Conservation (phyloP, 2,113 vertebrate genomes). For the Scortum barcoo region DNA sequence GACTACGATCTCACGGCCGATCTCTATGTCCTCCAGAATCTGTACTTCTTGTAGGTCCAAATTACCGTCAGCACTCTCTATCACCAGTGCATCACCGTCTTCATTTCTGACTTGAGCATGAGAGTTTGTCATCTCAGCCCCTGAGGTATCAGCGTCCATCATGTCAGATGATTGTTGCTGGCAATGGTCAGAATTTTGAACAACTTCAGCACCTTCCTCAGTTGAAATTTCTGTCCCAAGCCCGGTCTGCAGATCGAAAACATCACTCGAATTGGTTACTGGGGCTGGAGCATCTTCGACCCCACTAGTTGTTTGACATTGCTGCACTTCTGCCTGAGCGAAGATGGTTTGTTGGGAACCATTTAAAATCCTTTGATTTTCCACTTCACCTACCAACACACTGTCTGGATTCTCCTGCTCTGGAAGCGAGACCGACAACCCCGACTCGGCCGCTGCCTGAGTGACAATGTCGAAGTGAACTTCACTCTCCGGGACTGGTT, state of each 20-base stretch:
- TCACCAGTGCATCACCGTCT: slow-evolving; percentile 8
- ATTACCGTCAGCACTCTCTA: slow-evolving; percentile 31
- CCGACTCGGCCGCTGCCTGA: slow-evolving; percentile 74
- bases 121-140: slow-evolving; percentile 44
- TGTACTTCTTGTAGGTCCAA: slow-evolving; percentile 69
- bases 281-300: slow-evolving; percentile 33
- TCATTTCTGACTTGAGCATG: slow-evolving; percentile 23
- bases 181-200: slow-evolving; percentile 56
- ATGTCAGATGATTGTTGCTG: slow-evolving; percentile 44
- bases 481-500: slow-evolving; percentile 61
- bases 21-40: slow-evolving; percentile 79
- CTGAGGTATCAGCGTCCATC: slow-evolving; percentile 46
- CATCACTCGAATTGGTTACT: slow-evolving; percentile 34
- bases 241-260: slow-evolving; percentile 25
- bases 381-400: not conserved
- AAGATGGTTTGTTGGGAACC: slow-evolving; percentile 17
- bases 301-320: slow-evolving; percentile 12
- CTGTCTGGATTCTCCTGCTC: slow-evolving; percentile 41
- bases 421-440: slow-evolving; percentile 53
- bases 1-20: slow-evolving; percentile 79
- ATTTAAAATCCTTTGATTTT: slow-evolving; percentile 44
- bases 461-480: slow-evolving; percentile 75
- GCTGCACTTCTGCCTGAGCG: slow-evolving; percentile 18
- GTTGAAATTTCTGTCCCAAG: slow-evolving; percentile 19
- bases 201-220: slow-evolving; percentile 56